Conservation (phyloP, 1,140 invertebrate species). For the Himalopsyche phryganea region DNA sequence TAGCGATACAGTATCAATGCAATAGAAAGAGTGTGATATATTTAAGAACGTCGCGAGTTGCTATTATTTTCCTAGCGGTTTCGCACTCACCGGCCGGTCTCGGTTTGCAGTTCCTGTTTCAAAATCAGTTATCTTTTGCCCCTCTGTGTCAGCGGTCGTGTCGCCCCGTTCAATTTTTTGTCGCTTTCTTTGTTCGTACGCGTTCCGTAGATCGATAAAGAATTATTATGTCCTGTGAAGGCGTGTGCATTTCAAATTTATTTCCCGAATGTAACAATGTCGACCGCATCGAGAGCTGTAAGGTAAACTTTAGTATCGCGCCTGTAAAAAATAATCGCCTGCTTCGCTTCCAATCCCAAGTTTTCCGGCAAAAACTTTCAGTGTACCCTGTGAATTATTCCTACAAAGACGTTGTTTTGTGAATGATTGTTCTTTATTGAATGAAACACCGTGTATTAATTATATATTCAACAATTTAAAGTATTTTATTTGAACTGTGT, state of each 20-base stretch:
- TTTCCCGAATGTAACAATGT: slow-evolving; percentile 3
- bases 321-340: too few relatives aligned
- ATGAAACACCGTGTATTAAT: not conserved
- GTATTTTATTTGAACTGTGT: too few relatives aligned
- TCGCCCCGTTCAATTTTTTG: slow-evolving; percentile 3
- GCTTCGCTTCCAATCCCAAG: not conserved
- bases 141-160: slow-evolving; percentile 8
- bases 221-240: slow-evolving; percentile 15
- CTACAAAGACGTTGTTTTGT: slow-evolving; percentile 18
- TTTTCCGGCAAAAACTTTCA: slow-evolving; percentile 22
- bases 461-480: not conserved
- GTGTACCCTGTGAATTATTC: slow-evolving; percentile 9
- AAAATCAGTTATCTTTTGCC: slow-evolving; percentile 21
- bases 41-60: not conserved
- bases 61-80: slow-evolving; percentile 17
- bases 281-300: not conserved
- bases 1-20: not conserved
- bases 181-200: slow-evolving; percentile 22
- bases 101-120: slow-evolving; percentile 14
- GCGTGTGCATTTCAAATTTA: slow-evolving; percentile 2
- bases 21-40: slow-evolving; percentile 4
- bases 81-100: slow-evolving; percentile 25
- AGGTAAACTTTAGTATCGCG: too few relatives aligned
- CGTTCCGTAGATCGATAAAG: slow-evolving; percentile 17
- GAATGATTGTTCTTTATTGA: not conserved